These are phyloP conservation scores for Criorhina ranunculi DNA, from an alignment of 2,888 invertebrate species.

Conservation along the genomic window DNA sequence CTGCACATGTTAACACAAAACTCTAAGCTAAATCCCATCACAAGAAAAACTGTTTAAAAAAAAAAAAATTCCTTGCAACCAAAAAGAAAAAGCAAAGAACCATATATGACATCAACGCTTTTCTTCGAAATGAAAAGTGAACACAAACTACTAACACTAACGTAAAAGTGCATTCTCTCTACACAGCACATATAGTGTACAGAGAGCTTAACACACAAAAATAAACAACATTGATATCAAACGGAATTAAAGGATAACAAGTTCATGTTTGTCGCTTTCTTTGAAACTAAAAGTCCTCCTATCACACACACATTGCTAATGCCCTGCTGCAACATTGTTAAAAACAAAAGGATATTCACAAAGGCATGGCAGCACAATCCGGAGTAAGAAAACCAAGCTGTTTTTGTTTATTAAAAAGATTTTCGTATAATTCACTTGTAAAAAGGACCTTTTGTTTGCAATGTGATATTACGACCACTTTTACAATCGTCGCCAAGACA, in stretches of 20 bases:
- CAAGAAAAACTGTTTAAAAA: slow-evolving; percentile 17
- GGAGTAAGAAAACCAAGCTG: slow-evolving; percentile 32
- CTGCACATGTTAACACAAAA: slow-evolving; percentile 41
- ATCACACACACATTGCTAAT: not conserved
- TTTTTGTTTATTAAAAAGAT: slow-evolving; percentile 75
- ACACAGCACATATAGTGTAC: not conserved
- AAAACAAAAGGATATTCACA: slow-evolving; percentile 43
- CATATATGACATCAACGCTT: slow-evolving; percentile 6
- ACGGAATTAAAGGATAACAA: slow-evolving; percentile 75
- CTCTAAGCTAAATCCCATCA: slow-evolving; percentile 20
- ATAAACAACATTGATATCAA: slow-evolving; percentile 71
- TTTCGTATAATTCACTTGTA: slow-evolving; percentile 68
- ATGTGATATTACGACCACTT: slow-evolving; percentile 61
- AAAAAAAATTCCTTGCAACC: slow-evolving; percentile 5
- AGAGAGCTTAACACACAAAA: slow-evolving; percentile 53
- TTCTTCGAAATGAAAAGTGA: slow-evolving; percentile 18
- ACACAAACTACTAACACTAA: slow-evolving; percentile 6
- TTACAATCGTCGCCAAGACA: slow-evolving; percentile 18
- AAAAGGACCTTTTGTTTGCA: slow-evolving; percentile 65
- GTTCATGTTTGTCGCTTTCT: slow-evolving; percentile 67
- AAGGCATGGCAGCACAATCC: slow-evolving; percentile 16
- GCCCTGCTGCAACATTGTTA: slow-evolving; percentile 32
- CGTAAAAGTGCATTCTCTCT: slow-evolving; percentile 19
- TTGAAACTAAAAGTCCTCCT: slow-evolving; percentile 25
- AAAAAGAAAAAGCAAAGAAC: slow-evolving; percentile 2